phyloP scores from a whole-genome alignment of 2,888 invertebrate genomes.

The Rhagium mordax region DNA sequence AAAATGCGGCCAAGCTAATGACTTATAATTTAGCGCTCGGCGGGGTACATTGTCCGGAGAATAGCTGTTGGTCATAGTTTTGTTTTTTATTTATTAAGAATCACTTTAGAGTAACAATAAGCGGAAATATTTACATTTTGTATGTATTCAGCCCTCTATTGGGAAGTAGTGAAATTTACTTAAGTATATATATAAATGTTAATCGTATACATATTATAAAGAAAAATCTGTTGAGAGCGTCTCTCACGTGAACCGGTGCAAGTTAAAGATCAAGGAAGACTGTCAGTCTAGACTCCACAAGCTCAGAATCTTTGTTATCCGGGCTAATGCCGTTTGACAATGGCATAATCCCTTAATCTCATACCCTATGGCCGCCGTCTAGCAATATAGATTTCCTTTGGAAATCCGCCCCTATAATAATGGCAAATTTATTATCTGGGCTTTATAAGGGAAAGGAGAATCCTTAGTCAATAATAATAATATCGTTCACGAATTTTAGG shows the following conservation, averaged over 20 bases:
- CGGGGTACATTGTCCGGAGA: too few species aligned
- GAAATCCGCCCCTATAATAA: conserved; percentile 33
- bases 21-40: too few species aligned
- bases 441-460: background rate
- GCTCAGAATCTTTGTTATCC: conserved; percentile 62
- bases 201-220: background rate
- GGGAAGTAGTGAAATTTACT: too few species aligned
- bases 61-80: too few species aligned
- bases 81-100: too few species aligned
- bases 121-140: too few species aligned
- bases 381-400: conserved; percentile 34
- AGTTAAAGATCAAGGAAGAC: conserved; percentile 34
- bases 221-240: conserved; percentile 5
- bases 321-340: conserved; percentile 63
- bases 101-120: too few species aligned
- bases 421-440: conserved; percentile 29
- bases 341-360: conserved; percentile 63
- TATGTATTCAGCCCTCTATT: too few species aligned
- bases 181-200: too few species aligned
- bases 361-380: conserved; percentile 58
- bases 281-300: conserved; percentile 47
- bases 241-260: background rate
- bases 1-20: too few species aligned
- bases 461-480: background rate
- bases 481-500: background rate